A percentile compares a stretch with the other conserved stretches of the same genome.
Evolutionary conservation across 2,888 invertebrate genomes (phyloP).

Genomic region (Scrobipalpa atriplicella): DNA sequence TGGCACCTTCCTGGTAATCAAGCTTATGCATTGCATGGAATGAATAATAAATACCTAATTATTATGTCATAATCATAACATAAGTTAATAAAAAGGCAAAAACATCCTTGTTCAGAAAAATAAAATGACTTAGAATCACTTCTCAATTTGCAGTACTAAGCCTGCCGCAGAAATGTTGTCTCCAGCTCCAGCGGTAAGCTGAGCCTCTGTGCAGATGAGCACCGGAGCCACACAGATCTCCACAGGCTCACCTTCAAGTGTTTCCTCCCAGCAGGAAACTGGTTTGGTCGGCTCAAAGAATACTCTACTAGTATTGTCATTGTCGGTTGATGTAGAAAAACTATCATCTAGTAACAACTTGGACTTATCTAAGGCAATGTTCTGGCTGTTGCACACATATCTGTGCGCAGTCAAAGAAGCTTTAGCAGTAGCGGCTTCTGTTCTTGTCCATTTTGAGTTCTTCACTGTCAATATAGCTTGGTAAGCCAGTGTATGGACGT

Average conservation of each 20-base stretch:
- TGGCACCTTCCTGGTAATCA: slow-evolving; percentile 6
- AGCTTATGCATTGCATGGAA: slow-evolving; percentile 9
- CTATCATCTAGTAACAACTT: slow-evolving; percentile 91
- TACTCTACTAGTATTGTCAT: slow-evolving; percentile 80
- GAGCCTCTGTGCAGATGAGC: slow-evolving; percentile 90
- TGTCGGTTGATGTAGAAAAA: slow-evolving; percentile 87
- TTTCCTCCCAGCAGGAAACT: slow-evolving; percentile 92
- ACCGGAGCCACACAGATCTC: slow-evolving; percentile 93
- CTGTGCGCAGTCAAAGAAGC: slow-evolving; percentile 92
- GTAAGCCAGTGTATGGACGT: slow-evolving; percentile 94
- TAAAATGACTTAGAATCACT: slow-evolving; percentile 50
- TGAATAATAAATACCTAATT: slow-evolving; percentile 3
- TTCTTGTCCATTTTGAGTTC: slow-evolving; percentile 88
- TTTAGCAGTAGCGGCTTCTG: slow-evolving; percentile 91
- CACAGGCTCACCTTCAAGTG: slow-evolving; percentile 71
- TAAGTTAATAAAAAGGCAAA: background rate
- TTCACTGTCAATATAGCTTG: slow-evolving; percentile 90
- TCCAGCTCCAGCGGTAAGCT: slow-evolving; percentile 93
- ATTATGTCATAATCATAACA: slow-evolving; percentile 6
- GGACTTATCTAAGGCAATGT: slow-evolving; percentile 74
- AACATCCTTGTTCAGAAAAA: slow-evolving; percentile 4
- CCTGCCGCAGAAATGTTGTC: slow-evolving; percentile 95
- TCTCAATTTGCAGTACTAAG: slow-evolving; percentile 86
- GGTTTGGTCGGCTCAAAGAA: slow-evolving; percentile 87
- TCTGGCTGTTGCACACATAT: slow-evolving; percentile 88